These are phyloP conservation scores for Pomatorhinus ruficollis DNA, from an alignment of 2,113 vertebrate species.

Conservation along the genomic window DNA sequence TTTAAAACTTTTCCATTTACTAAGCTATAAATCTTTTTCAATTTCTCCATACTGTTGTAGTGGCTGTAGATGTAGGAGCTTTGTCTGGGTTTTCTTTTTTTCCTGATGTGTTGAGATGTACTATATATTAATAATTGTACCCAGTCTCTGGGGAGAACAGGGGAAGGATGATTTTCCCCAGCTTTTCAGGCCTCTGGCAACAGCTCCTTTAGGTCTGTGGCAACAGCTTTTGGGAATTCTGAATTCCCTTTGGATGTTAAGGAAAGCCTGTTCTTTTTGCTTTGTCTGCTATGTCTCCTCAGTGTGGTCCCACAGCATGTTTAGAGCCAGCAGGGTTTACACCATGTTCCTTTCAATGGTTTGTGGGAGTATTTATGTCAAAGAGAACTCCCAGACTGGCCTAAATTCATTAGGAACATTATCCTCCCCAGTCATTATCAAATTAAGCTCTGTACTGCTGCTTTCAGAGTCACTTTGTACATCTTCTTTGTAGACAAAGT, in stretches of 20 bases:
- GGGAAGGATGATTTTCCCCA: not conserved
- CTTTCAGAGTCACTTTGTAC: not conserved
- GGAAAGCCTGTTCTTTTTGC: not conserved
- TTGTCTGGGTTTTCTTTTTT: not conserved
- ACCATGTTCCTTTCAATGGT: not conserved
- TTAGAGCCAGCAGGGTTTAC: not conserved
- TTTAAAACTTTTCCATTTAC: not conserved
- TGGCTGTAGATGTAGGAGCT: not conserved
- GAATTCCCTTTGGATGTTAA: not conserved
- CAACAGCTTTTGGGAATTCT: not conserved
- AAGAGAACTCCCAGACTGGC: not conserved
- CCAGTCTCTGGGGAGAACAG: not conserved
- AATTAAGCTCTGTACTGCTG: not conserved
- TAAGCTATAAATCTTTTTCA: not conserved
- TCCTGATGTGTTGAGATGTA: not conserved
- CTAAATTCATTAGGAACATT: slow-evolving; percentile 6
- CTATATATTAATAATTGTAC: not conserved
- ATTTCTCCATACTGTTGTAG: not conserved
- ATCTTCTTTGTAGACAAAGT: not conserved
- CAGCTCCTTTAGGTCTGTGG: not conserved
- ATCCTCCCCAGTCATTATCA: not conserved
- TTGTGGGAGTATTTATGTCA: slow-evolving; percentile 22
- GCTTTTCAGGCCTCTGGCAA: not conserved
- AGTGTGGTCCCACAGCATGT: not conserved
- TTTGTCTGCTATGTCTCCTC: not conserved